Evolutionary conservation across 1,140 invertebrate species (phyloP).

Genomic region (Ectropis grisescens): DNA sequence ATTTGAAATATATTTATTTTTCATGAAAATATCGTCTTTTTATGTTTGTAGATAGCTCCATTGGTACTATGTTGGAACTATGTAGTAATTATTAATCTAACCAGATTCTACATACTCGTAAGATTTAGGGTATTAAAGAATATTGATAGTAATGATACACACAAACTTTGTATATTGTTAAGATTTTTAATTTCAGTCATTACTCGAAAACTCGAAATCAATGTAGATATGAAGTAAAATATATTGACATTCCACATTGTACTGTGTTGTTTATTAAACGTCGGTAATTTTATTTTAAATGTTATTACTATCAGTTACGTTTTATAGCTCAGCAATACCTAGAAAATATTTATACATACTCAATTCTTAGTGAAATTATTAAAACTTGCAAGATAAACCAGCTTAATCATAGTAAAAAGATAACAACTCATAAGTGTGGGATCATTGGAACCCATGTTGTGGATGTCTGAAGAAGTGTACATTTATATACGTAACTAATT

Average conservation of each 20-base stretch:
- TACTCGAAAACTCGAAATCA: conserved; percentile 48
- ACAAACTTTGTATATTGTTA: conserved; percentile 57
- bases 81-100: conserved; percentile 39
- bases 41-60: conserved; percentile 66
- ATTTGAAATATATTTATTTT: conserved; percentile 70
- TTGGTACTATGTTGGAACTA: conserved; percentile 24
- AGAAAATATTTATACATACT: too few species aligned
- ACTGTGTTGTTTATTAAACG: conserved; percentile 65
- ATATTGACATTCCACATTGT: conserved; percentile 69
- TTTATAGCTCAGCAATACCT: too few species aligned
- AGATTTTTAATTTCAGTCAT: conserved; percentile 59
- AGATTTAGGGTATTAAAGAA: conserved; percentile 28
- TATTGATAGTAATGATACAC: conserved; percentile 26
- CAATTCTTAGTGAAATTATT: too few species aligned
- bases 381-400: too few species aligned
- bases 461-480: too few species aligned
- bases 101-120: conserved; percentile 30
- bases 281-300: too few species aligned
- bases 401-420: too few species aligned
- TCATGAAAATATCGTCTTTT: conserved; percentile 64
- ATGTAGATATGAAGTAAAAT: conserved; percentile 68
- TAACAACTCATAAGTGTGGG: too few species aligned
- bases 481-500: too few species aligned
- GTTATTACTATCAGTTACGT: too few species aligned
- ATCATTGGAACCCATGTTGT: too few species aligned